These are phyloP conservation scores for Pygocentrus nattereri DNA, from an alignment of 2,797 vertebrate species.

Conservation along the genomic window DNA sequence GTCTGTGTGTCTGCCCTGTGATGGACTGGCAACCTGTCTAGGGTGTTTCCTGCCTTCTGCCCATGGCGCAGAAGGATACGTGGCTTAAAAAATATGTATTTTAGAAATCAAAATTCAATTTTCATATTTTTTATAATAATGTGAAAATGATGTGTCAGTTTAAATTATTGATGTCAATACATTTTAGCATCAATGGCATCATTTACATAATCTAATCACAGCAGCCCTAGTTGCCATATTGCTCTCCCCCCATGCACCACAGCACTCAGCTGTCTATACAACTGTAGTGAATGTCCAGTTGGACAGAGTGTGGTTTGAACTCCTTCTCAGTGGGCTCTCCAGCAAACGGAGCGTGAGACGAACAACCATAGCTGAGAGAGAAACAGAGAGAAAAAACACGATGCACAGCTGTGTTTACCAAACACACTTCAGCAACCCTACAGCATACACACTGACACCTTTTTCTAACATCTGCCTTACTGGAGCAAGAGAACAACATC, in stretches of 20 bases:
- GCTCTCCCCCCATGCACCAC: background rate
- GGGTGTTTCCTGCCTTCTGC: too few relatives aligned
- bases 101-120: too few relatives aligned
- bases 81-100: too few relatives aligned
- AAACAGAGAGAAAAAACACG: background rate
- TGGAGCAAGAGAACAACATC: background rate
- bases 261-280: conserved; percentile 11
- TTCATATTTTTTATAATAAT: too few relatives aligned
- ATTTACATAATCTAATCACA: too few relatives aligned
- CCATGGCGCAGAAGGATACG: too few relatives aligned
- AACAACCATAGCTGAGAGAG: conserved; percentile 29
- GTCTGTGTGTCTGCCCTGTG: too few relatives aligned
- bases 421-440: conserved; percentile 40
- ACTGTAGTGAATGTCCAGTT: background rate
- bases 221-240: background rate
- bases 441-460: conserved; percentile 6
- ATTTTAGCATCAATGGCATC: too few relatives aligned
- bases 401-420: conserved; percentile 42
- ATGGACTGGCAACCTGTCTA: too few relatives aligned
- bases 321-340: conserved; percentile 29
- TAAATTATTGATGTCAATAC: too few relatives aligned
- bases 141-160: too few relatives aligned
- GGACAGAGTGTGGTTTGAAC: background rate
- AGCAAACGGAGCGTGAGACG: conserved; percentile 49
- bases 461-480: background rate